These are phyloP conservation scores for Porites cylindrica DNA, from an alignment of 92 coral and sea anemone genomes.

Conservation along the genomic window DNA sequence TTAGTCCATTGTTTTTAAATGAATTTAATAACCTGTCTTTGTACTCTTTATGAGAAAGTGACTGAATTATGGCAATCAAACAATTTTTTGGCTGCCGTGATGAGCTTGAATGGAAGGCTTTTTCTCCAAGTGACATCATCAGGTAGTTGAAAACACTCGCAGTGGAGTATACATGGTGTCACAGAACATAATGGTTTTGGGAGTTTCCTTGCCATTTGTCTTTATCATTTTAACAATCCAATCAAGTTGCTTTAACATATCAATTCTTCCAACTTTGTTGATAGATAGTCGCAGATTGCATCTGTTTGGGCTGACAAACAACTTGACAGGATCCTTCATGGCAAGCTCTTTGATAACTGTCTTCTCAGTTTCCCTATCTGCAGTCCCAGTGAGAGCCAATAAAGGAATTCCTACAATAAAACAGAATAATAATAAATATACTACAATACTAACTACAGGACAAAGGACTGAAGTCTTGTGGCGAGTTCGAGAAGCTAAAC, in stretches of 20 bases:
- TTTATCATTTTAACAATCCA: not conserved
- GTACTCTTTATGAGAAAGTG: not conserved
- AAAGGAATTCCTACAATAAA: slow-evolving; percentile 45
- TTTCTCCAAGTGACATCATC: slow-evolving; percentile 54
- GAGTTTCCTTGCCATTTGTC: slow-evolving; percentile 6
- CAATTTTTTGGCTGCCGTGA: slow-evolving; percentile 24
- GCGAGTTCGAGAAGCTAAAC: slow-evolving; percentile 5
- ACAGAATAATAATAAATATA: not conserved
- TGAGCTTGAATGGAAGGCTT: slow-evolving; percentile 43
- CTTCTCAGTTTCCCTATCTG: slow-evolving; percentile 39
- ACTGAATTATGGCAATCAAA: slow-evolving; percentile 56
- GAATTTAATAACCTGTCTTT: too few relatives aligned
- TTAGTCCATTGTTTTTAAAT: slow-evolving; percentile 7
- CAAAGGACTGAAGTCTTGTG: slow-evolving; percentile 16
- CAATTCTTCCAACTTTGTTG: slow-evolving; percentile 6
- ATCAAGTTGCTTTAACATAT: not conserved
- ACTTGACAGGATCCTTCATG: not conserved
- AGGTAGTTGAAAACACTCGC: slow-evolving; percentile 60
- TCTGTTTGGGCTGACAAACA: slow-evolving; percentile 39
- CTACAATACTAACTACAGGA: not conserved
- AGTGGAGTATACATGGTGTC: slow-evolving; percentile 53
- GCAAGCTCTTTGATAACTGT: slow-evolving; percentile 15
- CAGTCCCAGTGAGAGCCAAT: slow-evolving; percentile 60
- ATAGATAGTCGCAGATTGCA: slow-evolving; percentile 20
- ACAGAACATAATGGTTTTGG: not conserved